Conservation (phyloP, 2,113 vertebrate species). For the Prolemur simus region DNA sequence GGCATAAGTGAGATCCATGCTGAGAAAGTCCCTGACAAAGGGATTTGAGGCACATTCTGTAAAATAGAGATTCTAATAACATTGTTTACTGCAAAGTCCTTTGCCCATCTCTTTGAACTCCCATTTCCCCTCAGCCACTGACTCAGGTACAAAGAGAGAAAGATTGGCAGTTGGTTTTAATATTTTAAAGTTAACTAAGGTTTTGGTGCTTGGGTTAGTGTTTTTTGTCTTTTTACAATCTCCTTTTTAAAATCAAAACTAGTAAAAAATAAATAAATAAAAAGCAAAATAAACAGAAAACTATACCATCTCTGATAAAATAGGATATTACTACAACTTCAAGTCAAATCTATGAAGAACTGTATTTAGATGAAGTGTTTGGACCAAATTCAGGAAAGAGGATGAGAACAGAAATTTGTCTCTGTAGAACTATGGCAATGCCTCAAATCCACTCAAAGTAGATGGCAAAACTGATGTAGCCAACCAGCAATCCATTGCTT, state of each 20-base stretch:
- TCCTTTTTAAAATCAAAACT: conserved; percentile 1
- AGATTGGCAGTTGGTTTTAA: background rate
- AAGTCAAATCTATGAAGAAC: background rate
- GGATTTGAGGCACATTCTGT: background rate
- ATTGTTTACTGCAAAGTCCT: background rate
- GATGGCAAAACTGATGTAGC: background rate
- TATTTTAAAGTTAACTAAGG: background rate
- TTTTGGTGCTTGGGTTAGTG: background rate
- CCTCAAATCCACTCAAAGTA: background rate
- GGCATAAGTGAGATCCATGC: background rate
- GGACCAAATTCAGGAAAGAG: background rate
- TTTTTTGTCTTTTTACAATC: background rate
- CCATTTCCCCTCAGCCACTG: background rate
- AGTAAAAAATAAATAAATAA: background rate
- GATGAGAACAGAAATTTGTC: background rate
- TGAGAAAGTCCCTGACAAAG: background rate
- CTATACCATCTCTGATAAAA: background rate
- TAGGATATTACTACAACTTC: background rate
- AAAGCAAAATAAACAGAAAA: background rate
- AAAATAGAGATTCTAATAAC: background rate
- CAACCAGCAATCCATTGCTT: background rate
- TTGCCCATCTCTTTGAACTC: background rate
- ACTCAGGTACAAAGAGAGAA: background rate
- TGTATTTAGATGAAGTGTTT: background rate
- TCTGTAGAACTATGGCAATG: background rate